Percentiles rank a stretch among this genome's conserved stretches.
These are phyloP conservation scores for Globicephala melas DNA, from an alignment of 2,113 vertebrate genomes.

Conservation along the genomic window DNA sequence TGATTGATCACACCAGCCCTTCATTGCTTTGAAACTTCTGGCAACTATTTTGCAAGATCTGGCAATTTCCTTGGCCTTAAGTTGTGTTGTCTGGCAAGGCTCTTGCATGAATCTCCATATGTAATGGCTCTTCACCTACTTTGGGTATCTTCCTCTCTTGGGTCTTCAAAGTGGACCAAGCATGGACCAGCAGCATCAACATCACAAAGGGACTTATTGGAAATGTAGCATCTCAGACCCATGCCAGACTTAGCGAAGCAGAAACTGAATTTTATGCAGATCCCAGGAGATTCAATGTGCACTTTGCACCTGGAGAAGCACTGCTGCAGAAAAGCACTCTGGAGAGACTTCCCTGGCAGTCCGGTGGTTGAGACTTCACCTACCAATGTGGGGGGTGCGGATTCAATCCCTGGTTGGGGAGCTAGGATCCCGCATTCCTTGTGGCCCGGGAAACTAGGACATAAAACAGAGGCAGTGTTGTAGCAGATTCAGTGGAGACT, in stretches of 20 bases:
- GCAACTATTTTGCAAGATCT: background rate
- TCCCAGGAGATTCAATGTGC: background rate
- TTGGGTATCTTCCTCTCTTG: background rate
- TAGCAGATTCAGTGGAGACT: too few species aligned
- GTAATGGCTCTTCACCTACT: background rate
- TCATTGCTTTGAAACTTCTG: background rate
- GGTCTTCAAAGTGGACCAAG: background rate
- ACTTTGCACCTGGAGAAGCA: background rate
- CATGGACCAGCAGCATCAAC: background rate
- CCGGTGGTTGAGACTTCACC: too few species aligned
- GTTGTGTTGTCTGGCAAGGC: too few species aligned
- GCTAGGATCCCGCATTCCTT: too few species aligned
- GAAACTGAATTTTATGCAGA: background rate
- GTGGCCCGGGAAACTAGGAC: too few species aligned
- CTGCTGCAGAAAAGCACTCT: background rate
- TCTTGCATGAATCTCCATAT: background rate
- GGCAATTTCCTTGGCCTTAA: background rate
- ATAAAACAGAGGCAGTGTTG: too few species aligned
- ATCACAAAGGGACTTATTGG: background rate
- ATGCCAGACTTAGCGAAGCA: background rate
- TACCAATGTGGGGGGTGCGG: too few species aligned
- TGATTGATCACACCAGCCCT: background rate
- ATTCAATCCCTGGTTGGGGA: too few species aligned
- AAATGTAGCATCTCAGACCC: background rate
- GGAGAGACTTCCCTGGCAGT: too few species aligned